Evolutionary conservation across 2,797 vertebrate species (phyloP), one percentile per base, ranked within the genome.

Genomic region (Hafferia zeledoni): DNA sequence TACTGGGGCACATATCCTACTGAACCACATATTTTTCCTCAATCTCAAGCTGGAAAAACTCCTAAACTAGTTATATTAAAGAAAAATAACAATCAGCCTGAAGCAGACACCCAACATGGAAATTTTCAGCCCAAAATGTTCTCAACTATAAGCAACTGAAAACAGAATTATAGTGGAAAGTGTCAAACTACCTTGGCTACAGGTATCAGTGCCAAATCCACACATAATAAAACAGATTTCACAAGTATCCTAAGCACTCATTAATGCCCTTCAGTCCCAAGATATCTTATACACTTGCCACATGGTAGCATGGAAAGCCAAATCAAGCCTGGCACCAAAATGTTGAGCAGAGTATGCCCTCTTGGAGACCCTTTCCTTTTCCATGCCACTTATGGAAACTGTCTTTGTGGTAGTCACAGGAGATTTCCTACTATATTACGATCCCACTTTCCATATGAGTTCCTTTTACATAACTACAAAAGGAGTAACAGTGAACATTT

Each of bases 111-210:
- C 2, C 13, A 77, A n/a, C 18, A 87, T 60, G 87, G 81, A 87
- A 94, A 83, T 10, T 91, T 88, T 93, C 74, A 86, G 67, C 28
- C 43, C 41, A 69, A 86, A 91, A 61, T 53, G 18, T 76, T 88
- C 77, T 91, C 60, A 72, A 41, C 83, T 94, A 81, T 13, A 94
- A 78, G 72, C 53, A 94, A 91, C 39, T 65, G 39, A 93, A 90
- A 93, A 69, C 76, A 81, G 74, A 90, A 78, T 91, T 93, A 83
- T 30, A 95, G 90, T 55, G 90, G 90, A 96, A 94, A 94, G 55
- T 52, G 61, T 90, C 91, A 89, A 85, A 86, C 90, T 83, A 52
- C 52, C 20, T 78, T 88, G 83, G 91, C 39, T 74, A 41, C 5
- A 83, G 31, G 14, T 28, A 78, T 64, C 9, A 5, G 20, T 44